Base-by-base conservation (phyloP, 2,113 vertebrate genomes). In the Grus americana region DNA sequence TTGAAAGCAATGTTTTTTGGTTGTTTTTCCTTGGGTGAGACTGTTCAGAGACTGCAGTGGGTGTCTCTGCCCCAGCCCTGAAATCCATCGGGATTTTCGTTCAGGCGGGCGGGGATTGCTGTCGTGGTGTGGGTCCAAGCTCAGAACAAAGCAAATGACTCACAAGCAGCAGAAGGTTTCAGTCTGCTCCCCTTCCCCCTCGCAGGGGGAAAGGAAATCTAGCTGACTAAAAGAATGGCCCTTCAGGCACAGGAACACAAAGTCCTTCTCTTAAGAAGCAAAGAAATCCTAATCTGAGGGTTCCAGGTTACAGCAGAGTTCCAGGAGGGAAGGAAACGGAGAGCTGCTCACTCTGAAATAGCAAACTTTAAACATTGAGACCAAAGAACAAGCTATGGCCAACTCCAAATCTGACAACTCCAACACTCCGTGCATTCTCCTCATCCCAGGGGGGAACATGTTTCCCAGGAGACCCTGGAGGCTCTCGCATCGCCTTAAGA, bases 341-440 rank as follows among this genome's bases (percentile, higher is more conserved):
- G 74, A 94, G 4, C 49, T 65, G 47, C 42, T 84, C 26, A 0
- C 47, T 72, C 24, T 65, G 12, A 11, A 32, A 20, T 2, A 34
- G 42, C 27, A 22, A 79, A 49, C 42, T 42, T 49, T 15, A 55
- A 42, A 13, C 23, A 7, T 1, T 3, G 6, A 63, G 32, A 34
- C 32, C 55, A 42, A 38, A 61, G 62, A 87, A 36, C 36, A 11
- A 36, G 22, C 36, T 78, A 16, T 65, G 47, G 42, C 47, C 76
- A 47, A 6, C 32, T 38, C 47, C 70, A 58, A 2, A 24, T 6
- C 6, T 1, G 3, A n/a, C 21, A 47, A 13, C 22, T 16, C 84
- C 76, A 34, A 18, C 8, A 2, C 12, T 26, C 4, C 0, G 12
- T 0, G 2, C 9, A 19, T 4, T 52, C 83, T 57, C 46, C 12